phyloP scores from a whole-genome alignment of 2,797 vertebrate species.

The Neomorphus geoffroyi region DNA sequence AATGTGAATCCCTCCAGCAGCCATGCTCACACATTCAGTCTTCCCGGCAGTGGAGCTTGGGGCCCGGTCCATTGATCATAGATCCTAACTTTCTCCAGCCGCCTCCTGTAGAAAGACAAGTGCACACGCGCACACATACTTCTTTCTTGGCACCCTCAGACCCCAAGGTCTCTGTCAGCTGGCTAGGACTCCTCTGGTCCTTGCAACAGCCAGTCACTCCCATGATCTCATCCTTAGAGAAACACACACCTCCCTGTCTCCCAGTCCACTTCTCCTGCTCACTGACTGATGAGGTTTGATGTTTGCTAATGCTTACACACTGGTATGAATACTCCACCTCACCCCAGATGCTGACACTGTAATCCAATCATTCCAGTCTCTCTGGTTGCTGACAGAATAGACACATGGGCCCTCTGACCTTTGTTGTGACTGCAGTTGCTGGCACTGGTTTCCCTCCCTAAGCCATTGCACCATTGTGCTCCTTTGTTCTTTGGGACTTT shows the following conservation, averaged over 20 bases:
- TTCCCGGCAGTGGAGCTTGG: background rate
- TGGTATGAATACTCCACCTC: too few relatives aligned
- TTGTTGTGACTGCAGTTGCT: background rate
- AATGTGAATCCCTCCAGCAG: background rate
- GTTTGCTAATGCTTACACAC: background rate
- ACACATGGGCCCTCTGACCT: background rate
- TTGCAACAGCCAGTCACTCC: background rate
- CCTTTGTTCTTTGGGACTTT: background rate
- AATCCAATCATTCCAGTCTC: background rate
- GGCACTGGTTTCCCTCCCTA: accelerated
- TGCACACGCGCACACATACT: accelerated
- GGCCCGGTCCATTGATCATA: background rate
- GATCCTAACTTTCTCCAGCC: background rate
- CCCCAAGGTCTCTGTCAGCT: background rate
- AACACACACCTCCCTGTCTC: background rate
- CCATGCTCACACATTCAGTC: background rate
- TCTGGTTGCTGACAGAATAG: background rate
- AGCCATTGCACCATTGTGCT: background rate
- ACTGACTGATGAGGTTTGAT: background rate
- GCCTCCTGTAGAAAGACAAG: background rate
- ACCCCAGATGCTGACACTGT: background rate
- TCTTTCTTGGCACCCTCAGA: background rate
- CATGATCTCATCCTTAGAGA: background rate
- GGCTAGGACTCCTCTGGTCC: background rate
- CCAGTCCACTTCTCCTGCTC: background rate